Evolutionary conservation across 1,140 invertebrate species (phyloP).

Genomic region (Ridgeia piscesae): DNA sequence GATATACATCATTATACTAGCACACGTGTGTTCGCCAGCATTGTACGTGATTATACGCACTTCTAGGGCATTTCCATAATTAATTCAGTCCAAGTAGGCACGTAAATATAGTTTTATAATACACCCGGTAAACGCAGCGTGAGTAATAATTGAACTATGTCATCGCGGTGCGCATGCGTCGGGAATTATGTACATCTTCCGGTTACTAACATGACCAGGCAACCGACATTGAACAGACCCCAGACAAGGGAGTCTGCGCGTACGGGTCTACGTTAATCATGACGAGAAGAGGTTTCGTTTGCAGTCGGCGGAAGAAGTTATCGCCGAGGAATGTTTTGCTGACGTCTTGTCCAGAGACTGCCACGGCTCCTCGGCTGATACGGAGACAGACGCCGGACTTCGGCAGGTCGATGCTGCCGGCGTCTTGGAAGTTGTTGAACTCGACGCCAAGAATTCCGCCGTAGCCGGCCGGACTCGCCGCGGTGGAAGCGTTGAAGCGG

Average conservation of each 20-base stretch:
- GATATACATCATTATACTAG: background rate
- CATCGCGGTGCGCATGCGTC: no score
- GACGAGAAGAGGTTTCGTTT: background rate
- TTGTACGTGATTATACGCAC: no score
- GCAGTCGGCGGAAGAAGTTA: background rate
- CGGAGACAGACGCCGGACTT: background rate
- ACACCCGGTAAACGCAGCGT: background rate
- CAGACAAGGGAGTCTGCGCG: background rate
- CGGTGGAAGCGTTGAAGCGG: background rate
- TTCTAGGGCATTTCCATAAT: background rate
- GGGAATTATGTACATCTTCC: no score
- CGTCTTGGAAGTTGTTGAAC: background rate
- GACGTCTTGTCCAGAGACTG: background rate
- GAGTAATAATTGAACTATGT: no score
- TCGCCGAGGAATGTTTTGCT: background rate
- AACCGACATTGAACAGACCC: background rate
- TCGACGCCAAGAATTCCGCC: background rate
- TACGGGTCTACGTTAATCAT: background rate
- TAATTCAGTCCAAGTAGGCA: background rate
- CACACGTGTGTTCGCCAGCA: background rate
- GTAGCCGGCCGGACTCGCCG: background rate
- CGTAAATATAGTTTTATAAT: background rate
- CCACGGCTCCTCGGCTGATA: background rate
- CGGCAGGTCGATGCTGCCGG: background rate
- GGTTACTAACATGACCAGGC: background rate